Percentiles rank a stretch among this genome's conserved stretches.
These are phyloP conservation scores for Chrysochloris asiatica DNA, from an alignment of 2,113 vertebrate genomes.

Conservation along the genomic window DNA sequence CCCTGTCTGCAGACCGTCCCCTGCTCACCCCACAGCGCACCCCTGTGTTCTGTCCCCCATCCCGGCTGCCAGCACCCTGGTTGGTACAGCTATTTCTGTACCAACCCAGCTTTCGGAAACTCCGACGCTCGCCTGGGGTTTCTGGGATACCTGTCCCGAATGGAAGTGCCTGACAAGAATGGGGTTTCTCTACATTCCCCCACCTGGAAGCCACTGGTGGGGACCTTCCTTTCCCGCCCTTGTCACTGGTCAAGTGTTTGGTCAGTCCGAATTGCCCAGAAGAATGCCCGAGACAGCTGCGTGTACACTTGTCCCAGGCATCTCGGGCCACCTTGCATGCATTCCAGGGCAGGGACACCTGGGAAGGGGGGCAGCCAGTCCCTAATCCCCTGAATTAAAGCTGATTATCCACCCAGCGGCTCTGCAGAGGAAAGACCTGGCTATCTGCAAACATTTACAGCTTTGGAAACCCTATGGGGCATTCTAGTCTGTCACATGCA, in stretches of 20 bases:
- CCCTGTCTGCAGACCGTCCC: neutral
- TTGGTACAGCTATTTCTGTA: constrained; percentile 51
- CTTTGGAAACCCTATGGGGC: neutral
- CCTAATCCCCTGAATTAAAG: neutral
- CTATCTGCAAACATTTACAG: neutral
- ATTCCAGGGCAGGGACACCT: constrained; percentile 40
- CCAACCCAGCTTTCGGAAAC: constrained; percentile 42
- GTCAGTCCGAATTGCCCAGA: constrained; percentile 59
- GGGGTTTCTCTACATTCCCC: neutral
- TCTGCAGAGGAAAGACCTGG: neutral
- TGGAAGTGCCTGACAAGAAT: neutral
- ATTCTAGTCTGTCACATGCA: neutral
- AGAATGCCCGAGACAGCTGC: constrained; percentile 49
- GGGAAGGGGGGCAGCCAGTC: neutral
- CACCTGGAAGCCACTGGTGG: neutral
- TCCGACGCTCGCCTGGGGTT: neutral
- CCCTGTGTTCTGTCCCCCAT: neutral
- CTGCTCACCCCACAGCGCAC: too few relatives aligned
- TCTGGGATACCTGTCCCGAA: neutral
- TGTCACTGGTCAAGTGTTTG: constrained; percentile 62
- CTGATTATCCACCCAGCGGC: neutral
- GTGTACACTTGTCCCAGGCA: constrained; percentile 38
- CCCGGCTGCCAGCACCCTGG: neutral
- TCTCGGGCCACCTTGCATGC: constrained; percentile 3
- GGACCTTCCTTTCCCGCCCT: too few relatives aligned